Base-by-base conservation (phyloP, 2,113 vertebrate genomes). In the Cyanocitta stelleri region DNA sequence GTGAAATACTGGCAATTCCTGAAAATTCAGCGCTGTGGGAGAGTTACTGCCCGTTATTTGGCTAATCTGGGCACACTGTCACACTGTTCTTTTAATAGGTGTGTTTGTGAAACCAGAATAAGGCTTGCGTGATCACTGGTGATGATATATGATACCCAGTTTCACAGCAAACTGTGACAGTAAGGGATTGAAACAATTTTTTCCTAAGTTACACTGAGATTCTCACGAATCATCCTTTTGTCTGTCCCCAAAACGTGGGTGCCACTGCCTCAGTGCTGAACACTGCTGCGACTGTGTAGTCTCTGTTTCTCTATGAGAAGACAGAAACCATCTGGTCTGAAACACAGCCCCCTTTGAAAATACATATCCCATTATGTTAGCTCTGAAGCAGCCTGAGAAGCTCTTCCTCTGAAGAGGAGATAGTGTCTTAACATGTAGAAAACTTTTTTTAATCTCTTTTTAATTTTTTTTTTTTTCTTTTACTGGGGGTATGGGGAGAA, bases 291-390 rank as follows among this genome's bases (percentile, higher is more conserved):
- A 98, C 98, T 98, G 98, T 98, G 97, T 96, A 97, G 97, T 97
- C 96, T 94, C 97, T 92, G 97, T 96, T 97, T 98, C 97, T 97
- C 97, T 85, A 76, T 10, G 90, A 97, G 98, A 96, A 98, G 98
- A 98, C 98, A 98, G 97, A 98, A 98, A 98, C 98, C 98, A 98
- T 98, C 98, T 98, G 98, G 95, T 97, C 97, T 96, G 97, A 97
- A 98, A 98, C 98, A 98, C 97, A 98, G 97, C 96, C 97, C 94
- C 95, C 97, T 98, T 98, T 98, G 98, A 98, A 98, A 98, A 97
- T 98, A 97, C 96, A 96, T 98, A 97, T 96, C 95, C 97, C 96
- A 97, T 98, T 98, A 98, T 98, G 97, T 97, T 97, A 96, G 96
- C 91, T 97, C 95, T 86, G 95, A 97, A 96, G 94, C 96, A 97